Percentiles rank a stretch among this genome's conserved stretches.
Conservation (phyloP, 2,888 invertebrate genomes). For the Tortrix viridana region DNA sequence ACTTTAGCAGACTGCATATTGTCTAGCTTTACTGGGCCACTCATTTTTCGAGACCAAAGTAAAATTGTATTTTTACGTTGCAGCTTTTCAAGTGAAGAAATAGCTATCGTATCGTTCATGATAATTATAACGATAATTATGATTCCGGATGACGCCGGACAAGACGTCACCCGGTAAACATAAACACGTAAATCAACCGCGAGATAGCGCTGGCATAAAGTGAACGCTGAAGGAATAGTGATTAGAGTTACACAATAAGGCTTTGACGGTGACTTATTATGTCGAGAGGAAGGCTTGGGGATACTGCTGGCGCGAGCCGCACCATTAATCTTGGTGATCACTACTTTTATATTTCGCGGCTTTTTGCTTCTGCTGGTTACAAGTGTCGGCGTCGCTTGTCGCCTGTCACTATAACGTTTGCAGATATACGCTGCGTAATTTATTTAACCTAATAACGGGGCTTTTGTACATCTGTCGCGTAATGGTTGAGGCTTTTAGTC, state of each 20-base stretch:
- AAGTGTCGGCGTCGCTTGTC: constrained; percentile 26
- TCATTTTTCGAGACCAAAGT: no score
- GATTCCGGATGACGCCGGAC: no score
- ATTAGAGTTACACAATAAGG: constrained; percentile 33
- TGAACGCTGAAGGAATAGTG: constrained; percentile 27
- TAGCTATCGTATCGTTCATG: no score
- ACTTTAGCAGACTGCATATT: no score
- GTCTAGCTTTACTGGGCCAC: no score
- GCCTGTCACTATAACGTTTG: constrained; percentile 22
- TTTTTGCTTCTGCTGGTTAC: constrained; percentile 28
- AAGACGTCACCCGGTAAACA: no score
- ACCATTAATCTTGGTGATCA: constrained; percentile 54
- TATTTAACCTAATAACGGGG: constrained; percentile 9
- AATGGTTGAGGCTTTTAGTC: no score
- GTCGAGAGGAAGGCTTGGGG: constrained; percentile 47
- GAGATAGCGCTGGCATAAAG: constrained; percentile 4
- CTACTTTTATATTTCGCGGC: constrained; percentile 36
- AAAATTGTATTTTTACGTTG: no score
- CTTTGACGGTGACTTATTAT: constrained; percentile 36
- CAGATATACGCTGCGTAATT: constrained; percentile 23
- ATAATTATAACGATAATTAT: no score
- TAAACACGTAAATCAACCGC: background rate
- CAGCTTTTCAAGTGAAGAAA: no score
- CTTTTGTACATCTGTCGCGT: background rate
- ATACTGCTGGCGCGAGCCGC: constrained; percentile 44